phyloP scores from a whole-genome alignment of 2,888 invertebrate species.

The Tanypteryx hageni region DNA sequence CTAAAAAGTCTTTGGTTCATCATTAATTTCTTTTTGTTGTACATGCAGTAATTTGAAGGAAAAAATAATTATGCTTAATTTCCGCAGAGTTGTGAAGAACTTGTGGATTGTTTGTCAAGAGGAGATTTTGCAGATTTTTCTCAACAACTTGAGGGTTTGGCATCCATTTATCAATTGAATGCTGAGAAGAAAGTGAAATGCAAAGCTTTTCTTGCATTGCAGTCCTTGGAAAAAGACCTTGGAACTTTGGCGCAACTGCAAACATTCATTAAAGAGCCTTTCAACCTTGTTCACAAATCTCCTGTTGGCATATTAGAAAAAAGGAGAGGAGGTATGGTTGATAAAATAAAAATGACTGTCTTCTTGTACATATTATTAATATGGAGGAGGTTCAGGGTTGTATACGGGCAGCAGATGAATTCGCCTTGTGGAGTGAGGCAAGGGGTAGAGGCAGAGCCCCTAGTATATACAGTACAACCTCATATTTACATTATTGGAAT shows the following conservation, averaged over 20 bases:
- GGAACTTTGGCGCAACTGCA: conserved; percentile 88
- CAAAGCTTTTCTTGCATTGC: conserved; percentile 94
- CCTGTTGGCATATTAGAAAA: conserved; percentile 92
- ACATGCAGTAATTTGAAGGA: no score
- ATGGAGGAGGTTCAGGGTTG: no score
- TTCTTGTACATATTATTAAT: no score
- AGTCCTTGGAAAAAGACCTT: conserved; percentile 93
- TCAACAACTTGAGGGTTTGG: conserved; percentile 91
- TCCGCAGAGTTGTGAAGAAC: conserved; percentile 89
- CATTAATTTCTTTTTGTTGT: not conserved
- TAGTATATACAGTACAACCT: no score
- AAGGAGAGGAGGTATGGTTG: conserved; percentile 84
- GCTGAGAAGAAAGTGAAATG: conserved; percentile 96
- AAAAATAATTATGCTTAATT: conserved; percentile 65
- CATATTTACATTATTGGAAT: no score
- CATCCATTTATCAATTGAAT: conserved; percentile 94
- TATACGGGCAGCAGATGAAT: no score
- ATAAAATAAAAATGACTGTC: not conserved
- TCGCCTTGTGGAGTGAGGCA: no score
- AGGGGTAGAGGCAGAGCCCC: not conserved
- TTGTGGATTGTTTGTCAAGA: conserved; percentile 88
- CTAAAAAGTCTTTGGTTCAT: no score
- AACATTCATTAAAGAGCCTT: conserved; percentile 83
- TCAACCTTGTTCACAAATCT: conserved; percentile 89
- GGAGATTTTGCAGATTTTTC: conserved; percentile 96